Evolutionary conservation across 2,797 vertebrate species (phyloP).

Genomic region (Trichosurus vulpecula): DNA sequence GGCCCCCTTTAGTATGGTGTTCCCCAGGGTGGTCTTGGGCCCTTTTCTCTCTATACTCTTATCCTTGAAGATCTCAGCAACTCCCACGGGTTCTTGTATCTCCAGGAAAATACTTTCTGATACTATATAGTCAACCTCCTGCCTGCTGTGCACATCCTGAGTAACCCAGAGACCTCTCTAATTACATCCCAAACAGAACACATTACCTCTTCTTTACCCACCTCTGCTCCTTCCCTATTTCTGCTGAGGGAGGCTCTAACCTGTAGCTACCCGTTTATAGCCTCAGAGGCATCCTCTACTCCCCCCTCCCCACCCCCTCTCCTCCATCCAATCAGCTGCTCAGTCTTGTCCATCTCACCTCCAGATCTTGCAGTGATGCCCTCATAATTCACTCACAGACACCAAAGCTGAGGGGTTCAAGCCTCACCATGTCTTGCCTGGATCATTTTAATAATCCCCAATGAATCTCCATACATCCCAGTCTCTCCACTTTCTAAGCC

Average conservation of each 20-base stretch:
- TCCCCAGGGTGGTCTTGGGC: not conserved
- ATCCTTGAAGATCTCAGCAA: not conserved
- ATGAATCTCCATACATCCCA: not conserved
- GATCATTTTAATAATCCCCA: not conserved
- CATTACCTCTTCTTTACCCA: not conserved
- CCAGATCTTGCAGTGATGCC: not conserved
- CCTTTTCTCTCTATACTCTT: not conserved
- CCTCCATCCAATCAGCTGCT: not conserved
- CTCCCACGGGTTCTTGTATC: not conserved
- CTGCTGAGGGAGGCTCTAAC: not conserved
- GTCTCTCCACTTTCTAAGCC: not conserved
- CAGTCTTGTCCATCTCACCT: not conserved
- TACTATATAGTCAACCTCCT: not conserved
- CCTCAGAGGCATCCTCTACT: not conserved
- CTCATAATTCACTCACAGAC: not conserved
- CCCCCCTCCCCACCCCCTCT: not conserved
- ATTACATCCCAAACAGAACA: not conserved
- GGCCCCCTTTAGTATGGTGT: not conserved
- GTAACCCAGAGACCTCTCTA: not conserved
- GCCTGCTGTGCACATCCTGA: not conserved
- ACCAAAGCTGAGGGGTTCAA: not conserved
- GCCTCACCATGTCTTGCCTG: not conserved
- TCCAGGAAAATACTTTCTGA: not conserved
- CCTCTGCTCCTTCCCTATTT: not conserved
- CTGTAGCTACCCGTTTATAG: not conserved